Conservation (phyloP, 1,140 invertebrate genomes). For the Penaeus japonicus region DNA sequence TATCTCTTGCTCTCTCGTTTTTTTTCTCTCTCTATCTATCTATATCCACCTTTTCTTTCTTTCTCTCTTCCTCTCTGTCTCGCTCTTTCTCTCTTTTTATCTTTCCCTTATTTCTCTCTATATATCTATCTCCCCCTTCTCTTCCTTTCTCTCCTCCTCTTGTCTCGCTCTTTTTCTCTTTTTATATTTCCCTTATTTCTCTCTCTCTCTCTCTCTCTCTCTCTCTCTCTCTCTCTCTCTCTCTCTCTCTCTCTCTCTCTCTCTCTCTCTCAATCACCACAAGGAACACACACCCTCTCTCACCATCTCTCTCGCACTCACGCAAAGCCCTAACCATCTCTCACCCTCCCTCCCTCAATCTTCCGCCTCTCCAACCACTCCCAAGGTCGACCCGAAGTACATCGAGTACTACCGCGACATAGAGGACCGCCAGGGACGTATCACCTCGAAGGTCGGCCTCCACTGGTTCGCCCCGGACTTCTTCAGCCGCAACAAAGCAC, state of each 20-base stretch:
- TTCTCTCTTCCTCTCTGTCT: no score
- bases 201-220: not conserved
- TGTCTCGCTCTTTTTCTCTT: not conserved
- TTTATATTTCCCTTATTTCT: not conserved
- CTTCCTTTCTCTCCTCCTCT: not conserved
- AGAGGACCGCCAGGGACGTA: conserved; percentile 46
- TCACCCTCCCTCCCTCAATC: not conserved
- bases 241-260: not conserved
- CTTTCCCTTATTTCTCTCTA: no score
- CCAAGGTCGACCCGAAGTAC: not conserved
- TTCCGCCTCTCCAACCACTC: not conserved
- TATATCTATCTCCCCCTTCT: no score
- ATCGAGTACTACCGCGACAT: conserved; percentile 20
- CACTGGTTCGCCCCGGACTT: conserved; percentile 44
- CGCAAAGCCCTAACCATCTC: not conserved
- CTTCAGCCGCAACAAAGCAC: conserved; percentile 45
- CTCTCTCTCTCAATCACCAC: not conserved
- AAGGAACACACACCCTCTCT: no score
- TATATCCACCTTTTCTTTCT: no score
- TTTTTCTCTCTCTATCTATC: no score
- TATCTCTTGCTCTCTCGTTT: no score
- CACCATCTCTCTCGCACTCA: no score
- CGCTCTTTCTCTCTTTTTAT: no score
- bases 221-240: not conserved
- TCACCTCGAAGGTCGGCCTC: conserved; percentile 41